These are phyloP conservation scores for Bembecia ichneumoniformis DNA, from an alignment of 2,888 invertebrate species.

Conservation along the genomic window DNA sequence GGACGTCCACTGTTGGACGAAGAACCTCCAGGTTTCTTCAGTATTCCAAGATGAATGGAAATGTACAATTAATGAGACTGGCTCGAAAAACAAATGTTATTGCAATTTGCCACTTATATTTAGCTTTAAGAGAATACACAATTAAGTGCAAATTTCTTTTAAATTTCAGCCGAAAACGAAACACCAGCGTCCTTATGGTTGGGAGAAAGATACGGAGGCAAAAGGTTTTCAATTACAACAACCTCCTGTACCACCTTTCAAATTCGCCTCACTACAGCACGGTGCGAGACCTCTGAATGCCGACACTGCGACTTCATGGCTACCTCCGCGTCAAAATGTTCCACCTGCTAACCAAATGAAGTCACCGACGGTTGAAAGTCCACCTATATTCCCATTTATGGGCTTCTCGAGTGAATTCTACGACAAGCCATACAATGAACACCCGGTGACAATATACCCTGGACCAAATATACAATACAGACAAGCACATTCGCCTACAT, in stretches of 20 bases:
- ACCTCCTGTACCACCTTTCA: constrained; percentile 73
- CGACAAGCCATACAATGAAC: constrained; percentile 73
- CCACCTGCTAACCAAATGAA: constrained; percentile 33
- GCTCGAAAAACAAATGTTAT: constrained; percentile 1
- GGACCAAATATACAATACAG: constrained; percentile 63
- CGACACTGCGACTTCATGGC: constrained; percentile 47
- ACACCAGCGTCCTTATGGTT: constrained; percentile 81
- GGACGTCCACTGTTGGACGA: too few species aligned
- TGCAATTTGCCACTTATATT: constrained; percentile 2
- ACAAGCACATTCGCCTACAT: constrained; percentile 57
- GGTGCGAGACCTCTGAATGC: constrained; percentile 60
- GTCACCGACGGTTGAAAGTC: constrained; percentile 58
- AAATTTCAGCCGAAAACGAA: constrained; percentile 79
- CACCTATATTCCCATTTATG: constrained; percentile 64
- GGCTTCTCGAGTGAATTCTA: constrained; percentile 63
- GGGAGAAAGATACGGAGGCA: constrained; percentile 72
- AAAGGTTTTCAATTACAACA: constrained; percentile 63
- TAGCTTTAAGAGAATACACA: background rate
- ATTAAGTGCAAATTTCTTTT: background rate
- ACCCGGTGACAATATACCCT: constrained; percentile 78
- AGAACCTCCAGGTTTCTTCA: too few species aligned
- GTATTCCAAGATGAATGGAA: too few species aligned
- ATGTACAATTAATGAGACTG: too few species aligned
- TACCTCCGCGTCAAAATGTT: constrained; percentile 46
- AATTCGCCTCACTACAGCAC: constrained; percentile 79